Evolutionary conservation across 2,888 invertebrate species (phyloP).

Genomic region (Hecatera dysodea): DNA sequence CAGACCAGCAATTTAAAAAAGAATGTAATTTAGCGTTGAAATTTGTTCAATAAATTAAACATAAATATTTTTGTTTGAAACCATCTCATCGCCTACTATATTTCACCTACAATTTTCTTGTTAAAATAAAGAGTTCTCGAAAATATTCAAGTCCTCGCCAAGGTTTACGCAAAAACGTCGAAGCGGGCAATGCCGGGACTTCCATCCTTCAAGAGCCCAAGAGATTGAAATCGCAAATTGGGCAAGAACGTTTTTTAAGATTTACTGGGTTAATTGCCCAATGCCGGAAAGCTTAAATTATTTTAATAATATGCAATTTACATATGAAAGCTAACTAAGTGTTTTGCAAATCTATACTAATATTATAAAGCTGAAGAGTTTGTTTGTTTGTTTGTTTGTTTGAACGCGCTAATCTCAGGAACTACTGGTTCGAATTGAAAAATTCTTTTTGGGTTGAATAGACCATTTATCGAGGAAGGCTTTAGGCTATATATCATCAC

Average conservation of each 20-base stretch:
- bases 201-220: constrained; percentile 24
- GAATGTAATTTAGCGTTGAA: background rate
- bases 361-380: background rate
- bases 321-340: background rate
- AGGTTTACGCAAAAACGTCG: constrained; percentile 14
- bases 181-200: constrained; percentile 21
- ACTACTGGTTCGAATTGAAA: too few species aligned
- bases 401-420: too few species aligned
- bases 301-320: constrained; percentile 20
- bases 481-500: too few species aligned
- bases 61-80: background rate
- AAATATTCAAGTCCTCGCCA: constrained; percentile 29
- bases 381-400: too few species aligned
- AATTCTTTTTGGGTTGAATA: too few species aligned
- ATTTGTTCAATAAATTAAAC: background rate
- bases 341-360: background rate
- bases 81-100: background rate
- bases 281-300: constrained; percentile 8
- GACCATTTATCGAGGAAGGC: too few species aligned
- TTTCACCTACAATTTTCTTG: background rate
- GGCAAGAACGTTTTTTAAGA: constrained; percentile 34
- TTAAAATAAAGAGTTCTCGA: constrained; percentile 6
- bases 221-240: constrained; percentile 44
- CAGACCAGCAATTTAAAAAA: background rate
- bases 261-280: constrained; percentile 46